Percentiles rank a stretch among this genome's conserved stretches.
These are phyloP conservation scores for Bucorvus abyssinicus DNA, from an alignment of 2,797 vertebrate species.

Conservation along the genomic window DNA sequence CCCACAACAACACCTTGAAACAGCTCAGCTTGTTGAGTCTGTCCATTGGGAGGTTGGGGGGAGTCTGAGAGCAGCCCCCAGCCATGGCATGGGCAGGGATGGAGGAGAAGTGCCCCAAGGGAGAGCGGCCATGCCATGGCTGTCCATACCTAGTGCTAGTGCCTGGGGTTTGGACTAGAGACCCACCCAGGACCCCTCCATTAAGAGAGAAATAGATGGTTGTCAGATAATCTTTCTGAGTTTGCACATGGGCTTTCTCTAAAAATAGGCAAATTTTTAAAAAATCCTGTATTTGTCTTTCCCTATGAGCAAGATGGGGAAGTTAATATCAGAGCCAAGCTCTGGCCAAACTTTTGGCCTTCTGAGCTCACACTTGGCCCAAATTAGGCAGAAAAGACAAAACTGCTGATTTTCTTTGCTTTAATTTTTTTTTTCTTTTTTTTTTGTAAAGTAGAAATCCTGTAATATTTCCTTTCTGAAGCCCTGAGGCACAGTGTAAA, in stretches of 20 bases:
- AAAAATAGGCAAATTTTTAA: background rate
- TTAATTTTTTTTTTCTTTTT: too few relatives aligned
- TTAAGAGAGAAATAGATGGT: background rate
- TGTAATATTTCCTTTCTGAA: background rate
- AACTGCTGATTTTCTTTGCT: background rate
- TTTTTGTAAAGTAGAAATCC: background rate
- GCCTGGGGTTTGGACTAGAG: background rate
- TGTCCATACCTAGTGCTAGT: rapidly evolving
- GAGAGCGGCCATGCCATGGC: rapidly evolving
- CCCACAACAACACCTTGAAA: background rate
- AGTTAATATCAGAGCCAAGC: background rate
- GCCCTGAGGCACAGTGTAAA: background rate
- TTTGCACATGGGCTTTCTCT: background rate
- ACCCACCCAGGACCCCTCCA: background rate
- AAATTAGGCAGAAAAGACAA: background rate
- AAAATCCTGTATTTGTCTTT: background rate
- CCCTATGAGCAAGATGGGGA: background rate
- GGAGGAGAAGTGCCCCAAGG: background rate
- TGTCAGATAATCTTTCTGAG: background rate
- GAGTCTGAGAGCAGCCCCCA: background rate
- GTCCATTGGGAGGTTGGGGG: background rate
- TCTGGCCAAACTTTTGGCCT: background rate
- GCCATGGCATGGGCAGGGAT: rapidly evolving
- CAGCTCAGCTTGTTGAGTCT: background rate
- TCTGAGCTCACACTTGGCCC: background rate